A percentile compares a stretch with the other conserved stretches of the same genome.
These are phyloP conservation scores for Cyanocitta stelleri DNA, from an alignment of 2,113 vertebrate genomes.

Conservation along the genomic window DNA sequence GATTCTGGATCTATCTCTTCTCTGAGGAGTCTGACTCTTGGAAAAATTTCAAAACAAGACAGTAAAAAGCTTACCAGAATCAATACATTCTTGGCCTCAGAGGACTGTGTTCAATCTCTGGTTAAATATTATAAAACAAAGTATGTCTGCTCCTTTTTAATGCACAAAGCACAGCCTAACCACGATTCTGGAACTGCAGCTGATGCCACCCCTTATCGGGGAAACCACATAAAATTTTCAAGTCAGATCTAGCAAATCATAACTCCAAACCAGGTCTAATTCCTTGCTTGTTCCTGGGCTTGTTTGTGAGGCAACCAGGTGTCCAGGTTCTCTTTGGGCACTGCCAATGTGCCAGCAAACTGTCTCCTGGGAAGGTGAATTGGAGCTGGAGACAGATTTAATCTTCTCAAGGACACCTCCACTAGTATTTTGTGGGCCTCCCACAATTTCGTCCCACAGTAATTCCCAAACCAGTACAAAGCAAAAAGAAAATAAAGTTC, in stretches of 20 bases:
- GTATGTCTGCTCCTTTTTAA: background rate
- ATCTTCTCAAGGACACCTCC: background rate
- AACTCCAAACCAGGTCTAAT: background rate
- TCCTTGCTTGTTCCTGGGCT: background rate
- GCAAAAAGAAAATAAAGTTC: background rate
- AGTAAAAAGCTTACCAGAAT: conserved; percentile 11
- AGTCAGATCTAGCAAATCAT: background rate
- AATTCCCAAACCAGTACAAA: background rate
- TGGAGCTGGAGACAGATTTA: background rate
- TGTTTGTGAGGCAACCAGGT: background rate
- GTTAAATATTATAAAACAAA: background rate
- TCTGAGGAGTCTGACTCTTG: background rate
- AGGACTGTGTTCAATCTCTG: background rate
- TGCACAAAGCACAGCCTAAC: background rate
- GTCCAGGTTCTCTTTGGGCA: background rate
- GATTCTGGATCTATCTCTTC: background rate
- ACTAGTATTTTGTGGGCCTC: background rate
- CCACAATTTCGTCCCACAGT: background rate
- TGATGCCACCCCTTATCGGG: background rate
- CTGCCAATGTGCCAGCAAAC: background rate
- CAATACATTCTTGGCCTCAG: conserved; percentile 4
- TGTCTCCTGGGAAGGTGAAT: background rate
- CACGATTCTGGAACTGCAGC: background rate
- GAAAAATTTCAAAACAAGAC: conserved; percentile 16
- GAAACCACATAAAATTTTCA: background rate